Percentiles rank a stretch among this genome's conserved stretches.
These are phyloP conservation scores for Oryzias melastigma DNA, from an alignment of 2,113 vertebrate species.

Conservation along the genomic window DNA sequence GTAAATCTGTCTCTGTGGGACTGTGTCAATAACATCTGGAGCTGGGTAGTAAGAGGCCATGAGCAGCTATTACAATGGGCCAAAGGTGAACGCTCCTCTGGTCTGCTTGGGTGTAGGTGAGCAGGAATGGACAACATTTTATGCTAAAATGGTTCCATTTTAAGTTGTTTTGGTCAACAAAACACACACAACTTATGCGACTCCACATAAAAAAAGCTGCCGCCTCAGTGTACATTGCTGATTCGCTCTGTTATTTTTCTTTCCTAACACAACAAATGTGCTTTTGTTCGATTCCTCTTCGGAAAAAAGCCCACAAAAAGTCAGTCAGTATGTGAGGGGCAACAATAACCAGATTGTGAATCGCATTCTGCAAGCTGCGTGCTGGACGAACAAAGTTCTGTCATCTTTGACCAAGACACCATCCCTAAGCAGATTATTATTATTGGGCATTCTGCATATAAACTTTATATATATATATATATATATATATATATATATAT, in stretches of 20 bases:
- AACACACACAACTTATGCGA: neutral
- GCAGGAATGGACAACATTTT: neutral
- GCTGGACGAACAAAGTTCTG: constrained; percentile 4
- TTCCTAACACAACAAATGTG: constrained; percentile 40
- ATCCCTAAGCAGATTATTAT: too few relatives aligned
- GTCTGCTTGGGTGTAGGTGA: constrained; percentile 17
- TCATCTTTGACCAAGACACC: neutral
- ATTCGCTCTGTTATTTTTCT: constrained; percentile 43
- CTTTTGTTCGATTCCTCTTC: constrained; percentile 30
- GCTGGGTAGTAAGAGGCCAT: constrained; percentile 43
- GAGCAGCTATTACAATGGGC: constrained; percentile 52
- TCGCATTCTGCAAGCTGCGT: constrained; percentile 17
- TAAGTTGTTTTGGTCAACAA: neutral
- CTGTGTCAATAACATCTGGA: constrained; percentile 69
- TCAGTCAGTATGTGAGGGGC: constrained; percentile 25
- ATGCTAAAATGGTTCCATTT: neutral
- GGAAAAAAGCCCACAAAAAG: constrained; percentile 41
- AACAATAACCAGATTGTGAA: constrained; percentile 54
- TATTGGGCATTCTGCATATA: too few relatives aligned
- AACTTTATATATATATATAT: too few relatives aligned
- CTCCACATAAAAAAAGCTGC: neutral
- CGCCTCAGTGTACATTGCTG: constrained; percentile 16
- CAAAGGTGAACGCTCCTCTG: constrained; percentile 49
- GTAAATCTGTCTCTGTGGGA: constrained; percentile 31
- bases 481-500: too few relatives aligned